Percentiles rank a stretch among this genome's conserved stretches.
These are phyloP conservation scores for Ageneiosus marmoratus DNA, from an alignment of 2,113 vertebrate species.

Conservation along the genomic window DNA sequence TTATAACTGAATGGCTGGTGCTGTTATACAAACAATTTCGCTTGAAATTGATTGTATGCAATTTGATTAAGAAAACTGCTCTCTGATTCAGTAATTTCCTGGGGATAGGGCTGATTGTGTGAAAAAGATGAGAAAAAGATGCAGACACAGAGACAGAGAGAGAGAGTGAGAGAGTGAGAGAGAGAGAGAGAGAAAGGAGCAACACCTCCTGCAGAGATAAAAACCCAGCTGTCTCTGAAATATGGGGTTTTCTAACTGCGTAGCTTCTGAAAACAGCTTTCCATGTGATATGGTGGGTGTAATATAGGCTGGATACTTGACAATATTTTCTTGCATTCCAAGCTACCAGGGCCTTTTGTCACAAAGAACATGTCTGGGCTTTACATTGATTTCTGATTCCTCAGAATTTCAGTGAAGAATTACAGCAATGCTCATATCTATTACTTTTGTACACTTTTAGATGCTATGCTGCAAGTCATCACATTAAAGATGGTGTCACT, in stretches of 20 bases:
- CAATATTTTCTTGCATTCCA: slow-evolving; percentile 16
- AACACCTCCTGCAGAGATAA: slow-evolving; percentile 13
- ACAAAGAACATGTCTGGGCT: background rate
- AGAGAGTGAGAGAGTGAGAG: background rate
- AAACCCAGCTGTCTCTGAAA: slow-evolving; percentile 13
- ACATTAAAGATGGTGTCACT: background rate
- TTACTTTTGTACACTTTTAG: background rate
- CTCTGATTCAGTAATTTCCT: slow-evolving; percentile 31
- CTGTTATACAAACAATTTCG: background rate
- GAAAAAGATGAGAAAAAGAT: background rate
- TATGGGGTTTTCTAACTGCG: background rate
- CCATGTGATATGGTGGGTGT: slow-evolving; percentile 5
- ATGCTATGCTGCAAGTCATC: background rate
- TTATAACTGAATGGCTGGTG: slow-evolving; percentile 1
- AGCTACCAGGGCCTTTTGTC: slow-evolving; percentile 6
- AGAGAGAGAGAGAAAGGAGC: background rate
- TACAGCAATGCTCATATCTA: background rate
- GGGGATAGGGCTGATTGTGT: background rate
- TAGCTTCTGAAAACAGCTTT: slow-evolving; percentile 25
- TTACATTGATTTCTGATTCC: background rate
- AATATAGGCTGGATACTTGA: background rate
- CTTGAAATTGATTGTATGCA: slow-evolving; percentile 5
- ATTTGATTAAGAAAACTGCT: slow-evolving; percentile 15
- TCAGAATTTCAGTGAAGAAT: background rate
- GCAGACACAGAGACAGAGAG: background rate